Conservation (phyloP, 1,140 invertebrate genomes). For the Ylistrum balloti region DNA sequence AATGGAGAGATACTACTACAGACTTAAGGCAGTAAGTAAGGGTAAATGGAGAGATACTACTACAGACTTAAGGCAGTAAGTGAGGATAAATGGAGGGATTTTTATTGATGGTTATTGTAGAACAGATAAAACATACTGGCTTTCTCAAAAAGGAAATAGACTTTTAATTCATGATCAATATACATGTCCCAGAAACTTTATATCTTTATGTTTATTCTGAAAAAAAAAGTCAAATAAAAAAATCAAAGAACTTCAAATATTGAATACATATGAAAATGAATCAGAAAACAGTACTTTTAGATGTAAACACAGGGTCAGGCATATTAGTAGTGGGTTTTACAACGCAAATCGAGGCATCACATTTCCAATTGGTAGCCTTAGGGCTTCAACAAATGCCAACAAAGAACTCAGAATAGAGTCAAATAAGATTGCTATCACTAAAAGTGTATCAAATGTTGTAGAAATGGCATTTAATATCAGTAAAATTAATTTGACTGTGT, state of each 20-base stretch:
- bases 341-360: not conserved
- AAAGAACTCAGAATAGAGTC: not conserved
- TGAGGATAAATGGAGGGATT: not conserved
- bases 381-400: not conserved
- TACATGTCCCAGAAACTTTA: not conserved
- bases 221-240: not conserved
- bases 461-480: not conserved
- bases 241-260: not conserved
- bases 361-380: not conserved
- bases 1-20: too few relatives aligned
- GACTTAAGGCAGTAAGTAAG: not conserved
- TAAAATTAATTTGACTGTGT: not conserved
- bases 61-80: too few relatives aligned
- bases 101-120: too few relatives aligned
- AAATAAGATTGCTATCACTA: not conserved
- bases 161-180: not conserved
- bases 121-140: too few relatives aligned
- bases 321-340: not conserved
- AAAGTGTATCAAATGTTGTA: constrained; percentile 13
- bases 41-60: not conserved
- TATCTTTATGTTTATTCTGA: not conserved
- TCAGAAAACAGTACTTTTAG: not conserved
- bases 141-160: too few relatives aligned
- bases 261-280: not conserved
- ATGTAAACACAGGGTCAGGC: not conserved